Conservation (phyloP, 92 coral and sea anemone species). For the Porites cylindrica region DNA sequence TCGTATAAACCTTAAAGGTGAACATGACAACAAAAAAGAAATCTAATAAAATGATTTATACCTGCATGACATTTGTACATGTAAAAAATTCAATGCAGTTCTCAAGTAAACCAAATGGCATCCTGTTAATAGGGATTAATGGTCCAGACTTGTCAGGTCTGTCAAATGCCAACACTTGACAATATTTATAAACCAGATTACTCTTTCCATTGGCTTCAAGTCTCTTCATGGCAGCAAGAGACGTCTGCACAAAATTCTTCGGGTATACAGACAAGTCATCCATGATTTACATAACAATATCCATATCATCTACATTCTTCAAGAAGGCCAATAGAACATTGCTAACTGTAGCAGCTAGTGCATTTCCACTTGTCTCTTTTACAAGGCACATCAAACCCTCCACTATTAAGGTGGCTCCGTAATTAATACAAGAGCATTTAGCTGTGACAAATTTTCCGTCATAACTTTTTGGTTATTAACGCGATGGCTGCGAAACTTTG, state of each 20-base stretch:
- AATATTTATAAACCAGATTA: constrained; percentile 40
- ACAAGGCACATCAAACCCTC: no score
- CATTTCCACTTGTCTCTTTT: not conserved
- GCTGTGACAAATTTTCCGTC: no score
- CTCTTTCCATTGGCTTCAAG: constrained; percentile 27
- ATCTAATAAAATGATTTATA: not conserved
- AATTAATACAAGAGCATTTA: no score
- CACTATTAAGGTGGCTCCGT: no score
- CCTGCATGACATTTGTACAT: constrained; percentile 47
- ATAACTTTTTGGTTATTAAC: no score
- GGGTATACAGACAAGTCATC: not conserved
- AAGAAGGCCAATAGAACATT: not conserved
- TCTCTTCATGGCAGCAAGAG: constrained; percentile 49
- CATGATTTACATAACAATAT: not conserved
- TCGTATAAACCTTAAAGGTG: no score
- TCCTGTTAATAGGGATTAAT: constrained; percentile 20
- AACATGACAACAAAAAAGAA: no score
- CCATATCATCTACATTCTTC: not conserved
- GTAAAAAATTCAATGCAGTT: constrained; percentile 51
- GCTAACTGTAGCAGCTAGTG: not conserved
- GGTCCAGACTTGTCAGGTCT: constrained; percentile 36
- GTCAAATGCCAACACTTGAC: constrained; percentile 30
- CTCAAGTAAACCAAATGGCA: constrained; percentile 35
- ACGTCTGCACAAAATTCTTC: not conserved
- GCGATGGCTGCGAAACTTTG: no score